A percentile compares a stretch with the other conserved stretches of the same genome.
These are phyloP conservation scores for Syngnathus typhle DNA, from an alignment of 2,113 vertebrate species.

Conservation along the genomic window DNA sequence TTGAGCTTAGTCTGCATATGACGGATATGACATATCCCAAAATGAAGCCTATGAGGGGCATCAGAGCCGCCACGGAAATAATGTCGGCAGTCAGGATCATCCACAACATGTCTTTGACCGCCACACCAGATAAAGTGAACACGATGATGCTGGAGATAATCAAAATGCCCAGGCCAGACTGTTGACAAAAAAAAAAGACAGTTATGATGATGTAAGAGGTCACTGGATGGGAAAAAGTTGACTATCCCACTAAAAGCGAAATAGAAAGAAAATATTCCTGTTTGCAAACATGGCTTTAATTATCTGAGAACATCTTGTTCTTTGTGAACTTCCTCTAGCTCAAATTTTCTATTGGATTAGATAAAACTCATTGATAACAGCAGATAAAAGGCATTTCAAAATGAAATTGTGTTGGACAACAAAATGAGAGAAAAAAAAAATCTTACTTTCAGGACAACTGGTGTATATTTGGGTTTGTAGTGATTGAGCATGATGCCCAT, in stretches of 20 bases:
- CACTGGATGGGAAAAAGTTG: no score
- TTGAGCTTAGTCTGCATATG: slow-evolving; percentile 63
- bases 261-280: not conserved
- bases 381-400: not conserved
- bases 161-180: slow-evolving; percentile 69
- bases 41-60: slow-evolving; percentile 76
- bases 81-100: slow-evolving; percentile 66
- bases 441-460: slow-evolving; percentile 71
- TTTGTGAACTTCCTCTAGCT: not conserved
- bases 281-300: not conserved
- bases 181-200: not conserved
- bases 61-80: slow-evolving; percentile 68
- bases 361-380: not conserved
- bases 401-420: no score
- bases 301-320: not conserved
- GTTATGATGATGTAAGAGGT: not conserved
- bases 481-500: slow-evolving; percentile 75
- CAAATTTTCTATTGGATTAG: not conserved
- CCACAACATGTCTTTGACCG: slow-evolving; percentile 55
- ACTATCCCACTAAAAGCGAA: no score
- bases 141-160: slow-evolving; percentile 53
- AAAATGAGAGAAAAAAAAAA: not conserved
- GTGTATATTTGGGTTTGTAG: slow-evolving; percentile 71
- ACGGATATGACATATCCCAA: slow-evolving; percentile 73
- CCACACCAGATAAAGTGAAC: slow-evolving; percentile 47